Base-by-base conservation (phyloP, 2,888 invertebrate genomes). In the Tillus elongatus region DNA sequence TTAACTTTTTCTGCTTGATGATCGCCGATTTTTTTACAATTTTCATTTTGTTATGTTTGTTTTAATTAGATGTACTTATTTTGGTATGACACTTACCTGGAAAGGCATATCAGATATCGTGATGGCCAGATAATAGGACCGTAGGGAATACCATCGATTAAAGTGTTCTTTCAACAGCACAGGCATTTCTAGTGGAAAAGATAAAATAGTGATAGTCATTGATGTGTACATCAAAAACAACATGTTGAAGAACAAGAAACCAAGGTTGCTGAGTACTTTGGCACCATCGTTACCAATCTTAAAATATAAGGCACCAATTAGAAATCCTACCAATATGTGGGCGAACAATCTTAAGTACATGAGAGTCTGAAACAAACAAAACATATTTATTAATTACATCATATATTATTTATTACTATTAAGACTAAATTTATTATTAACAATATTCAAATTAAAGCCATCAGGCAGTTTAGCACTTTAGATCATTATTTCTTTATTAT, bases 191-290 rank as follows among this genome's bases (percentile, higher is more conserved):
- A 93, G 72, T 0, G 96, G 95, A 70, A 96, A 96, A 57, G 96
- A 95, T 50, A 97, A 75, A 57, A 97, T 93, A 30, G 96, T 97
- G 55, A 96, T 95, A 63, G 96, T 97, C 85, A 97, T 91, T n/a
- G 96, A 92, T 0, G 95, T 93, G 72, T 96, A 97, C 91, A 96
- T 96, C 47, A 96, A 79, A 74, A 97, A 97, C 59, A 97, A 74
- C 86, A 96, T 90, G 65, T 93, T 93, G 77, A 97, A 96, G 76
- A 97, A 96, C 14, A 96, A 73, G 71, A 92, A 95, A 44, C 93
- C 95, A 50, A 93, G 79, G 66, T 97, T 97, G 61, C 92, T 93
- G 44, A 93, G 79, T 41, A 93, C 92, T 68, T 95, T 95, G 51
- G 87, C 84, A 51, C 92, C 95, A 66, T 96, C 93, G 61, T 96